A percentile compares a stretch with the other conserved stretches of the same genome.
Evolutionary conservation across 37 sponge, comb jelly and placozoan species (phyloP).

Genomic region (Aplysina aerophoba): DNA sequence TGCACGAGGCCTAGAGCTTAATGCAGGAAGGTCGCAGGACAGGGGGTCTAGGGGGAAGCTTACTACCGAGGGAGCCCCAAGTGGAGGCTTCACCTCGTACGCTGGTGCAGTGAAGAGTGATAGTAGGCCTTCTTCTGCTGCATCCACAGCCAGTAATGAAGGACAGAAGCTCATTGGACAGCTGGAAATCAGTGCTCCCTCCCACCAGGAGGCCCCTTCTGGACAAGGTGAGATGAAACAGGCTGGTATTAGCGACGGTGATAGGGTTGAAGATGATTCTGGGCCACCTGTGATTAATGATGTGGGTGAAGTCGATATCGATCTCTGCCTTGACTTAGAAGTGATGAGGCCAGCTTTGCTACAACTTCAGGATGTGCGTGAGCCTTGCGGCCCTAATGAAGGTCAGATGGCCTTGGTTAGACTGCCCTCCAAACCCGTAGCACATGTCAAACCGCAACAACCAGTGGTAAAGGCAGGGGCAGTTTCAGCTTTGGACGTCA

Average conservation of each 20-base stretch:
- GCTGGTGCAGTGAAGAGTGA: constrained; percentile 8
- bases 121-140: constrained; percentile 14
- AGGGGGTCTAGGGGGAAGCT: neutral
- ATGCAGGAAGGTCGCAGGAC: neutral
- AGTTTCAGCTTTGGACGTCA: neutral
- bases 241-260: no score
- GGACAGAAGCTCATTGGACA: neutral
- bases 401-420: no score
- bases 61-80: neutral
- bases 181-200: no score
- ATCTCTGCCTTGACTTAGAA: no score
- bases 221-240: no score
- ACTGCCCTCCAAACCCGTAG: constrained; percentile 13
- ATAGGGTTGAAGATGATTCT: no score
- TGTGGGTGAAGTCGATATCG: no score
- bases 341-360: no score
- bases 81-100: neutral
- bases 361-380: no score
- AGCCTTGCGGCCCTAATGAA: no score
- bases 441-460: constrained; percentile 30
- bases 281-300: no score
- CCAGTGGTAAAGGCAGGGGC: neutral
- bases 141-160: neutral
- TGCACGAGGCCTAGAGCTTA: neutral
- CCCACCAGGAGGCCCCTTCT: no score